Percentiles rank a stretch among this genome's conserved stretches.
Evolutionary conservation across 2,888 invertebrate species (phyloP).

Genomic region (Halocaridina rubra): DNA sequence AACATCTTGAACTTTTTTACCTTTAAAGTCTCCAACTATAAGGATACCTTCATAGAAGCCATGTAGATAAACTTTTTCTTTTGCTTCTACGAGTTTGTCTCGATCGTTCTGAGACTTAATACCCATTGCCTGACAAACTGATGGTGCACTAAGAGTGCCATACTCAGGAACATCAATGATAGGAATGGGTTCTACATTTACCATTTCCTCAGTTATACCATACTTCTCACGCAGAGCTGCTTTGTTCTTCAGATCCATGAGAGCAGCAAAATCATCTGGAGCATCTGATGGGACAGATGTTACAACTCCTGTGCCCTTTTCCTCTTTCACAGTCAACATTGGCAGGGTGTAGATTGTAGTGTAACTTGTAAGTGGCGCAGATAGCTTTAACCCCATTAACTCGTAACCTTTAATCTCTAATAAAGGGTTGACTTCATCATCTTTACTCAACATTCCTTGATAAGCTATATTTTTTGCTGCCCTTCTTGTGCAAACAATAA

Average conservation of each 20-base stretch:
- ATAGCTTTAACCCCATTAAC: conserved; percentile 84
- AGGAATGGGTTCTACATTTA: conserved; percentile 79
- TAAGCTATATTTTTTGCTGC: conserved; percentile 96
- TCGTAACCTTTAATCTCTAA: conserved; percentile 79
- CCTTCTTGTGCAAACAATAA: conserved; percentile 88
- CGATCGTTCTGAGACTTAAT: conserved; percentile 98
- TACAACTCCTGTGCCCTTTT: conserved; percentile 88
- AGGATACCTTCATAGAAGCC: conserved; percentile 84
- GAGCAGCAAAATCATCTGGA: conserved; percentile 97
- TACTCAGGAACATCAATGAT: conserved; percentile 92
- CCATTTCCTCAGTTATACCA: conserved; percentile 84
- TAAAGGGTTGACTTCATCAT: conserved; percentile 82
- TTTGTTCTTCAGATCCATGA: conserved; percentile 95
- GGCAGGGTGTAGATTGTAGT: conserved; percentile 90
- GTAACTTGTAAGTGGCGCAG: conserved; percentile 87
- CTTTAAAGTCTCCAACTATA: conserved; percentile 87
- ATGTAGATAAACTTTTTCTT: conserved; percentile 94
- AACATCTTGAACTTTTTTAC: conserved; percentile 92
- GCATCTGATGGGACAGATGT: conserved; percentile 98
- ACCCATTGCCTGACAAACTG: conserved; percentile 87
- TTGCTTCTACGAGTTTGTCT: conserved; percentile 92
- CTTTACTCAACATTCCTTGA: conserved; percentile 86
- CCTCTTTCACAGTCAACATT: conserved; percentile 91
- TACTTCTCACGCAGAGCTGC: conserved; percentile 92
- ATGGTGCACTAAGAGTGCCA: conserved; percentile 87